Percentiles rank a stretch among this genome's conserved stretches.
phyloP scores from a whole-genome alignment of 2,888 invertebrate genomes.

The Latrodectus elegans region DNA sequence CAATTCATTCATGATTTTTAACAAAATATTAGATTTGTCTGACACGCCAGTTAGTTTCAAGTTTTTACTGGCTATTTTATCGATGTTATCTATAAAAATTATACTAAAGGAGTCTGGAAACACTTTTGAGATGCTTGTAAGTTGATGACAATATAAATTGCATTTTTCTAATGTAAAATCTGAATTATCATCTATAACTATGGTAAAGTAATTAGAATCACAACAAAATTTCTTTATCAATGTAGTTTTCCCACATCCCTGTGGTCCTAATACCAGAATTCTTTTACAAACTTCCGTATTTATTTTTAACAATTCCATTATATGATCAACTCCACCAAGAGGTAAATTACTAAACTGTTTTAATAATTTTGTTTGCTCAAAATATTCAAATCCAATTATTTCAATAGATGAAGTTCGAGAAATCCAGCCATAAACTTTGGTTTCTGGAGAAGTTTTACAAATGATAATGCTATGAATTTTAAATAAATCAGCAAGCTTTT shows the following conservation, averaged over 20 bases:
- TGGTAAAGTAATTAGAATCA: neutral
- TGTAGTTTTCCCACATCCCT: slow-evolving; percentile 47
- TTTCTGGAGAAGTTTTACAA: slow-evolving; percentile 18
- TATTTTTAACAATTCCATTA: neutral
- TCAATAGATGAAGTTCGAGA: slow-evolving; percentile 22
- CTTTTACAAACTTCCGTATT: neutral
- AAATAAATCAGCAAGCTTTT: slow-evolving; percentile 13
- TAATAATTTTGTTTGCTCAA: slow-evolving; percentile 8
- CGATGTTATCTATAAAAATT: slow-evolving; percentile 76
- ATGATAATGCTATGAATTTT: slow-evolving; percentile 26
- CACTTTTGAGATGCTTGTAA: slow-evolving; percentile 69
- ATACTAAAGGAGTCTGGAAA: slow-evolving; percentile 75
- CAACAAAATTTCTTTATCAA: slow-evolving; percentile 37
- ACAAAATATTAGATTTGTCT: neutral
- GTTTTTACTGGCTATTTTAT: slow-evolving; percentile 52
- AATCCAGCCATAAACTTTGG: slow-evolving; percentile 16
- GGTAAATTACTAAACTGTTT: neutral
- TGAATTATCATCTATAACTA: slow-evolving; percentile 34
- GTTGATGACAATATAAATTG: neutral
- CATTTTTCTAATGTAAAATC: neutral
- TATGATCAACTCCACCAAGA: neutral
- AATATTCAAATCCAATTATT: slow-evolving; percentile 8
- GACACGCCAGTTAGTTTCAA: neutral
- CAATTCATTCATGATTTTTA: neutral
- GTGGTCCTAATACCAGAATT: slow-evolving; percentile 46